Conservation (phyloP, 2,888 invertebrate genomes). For the Mesorhabditis spiculigera region DNA sequence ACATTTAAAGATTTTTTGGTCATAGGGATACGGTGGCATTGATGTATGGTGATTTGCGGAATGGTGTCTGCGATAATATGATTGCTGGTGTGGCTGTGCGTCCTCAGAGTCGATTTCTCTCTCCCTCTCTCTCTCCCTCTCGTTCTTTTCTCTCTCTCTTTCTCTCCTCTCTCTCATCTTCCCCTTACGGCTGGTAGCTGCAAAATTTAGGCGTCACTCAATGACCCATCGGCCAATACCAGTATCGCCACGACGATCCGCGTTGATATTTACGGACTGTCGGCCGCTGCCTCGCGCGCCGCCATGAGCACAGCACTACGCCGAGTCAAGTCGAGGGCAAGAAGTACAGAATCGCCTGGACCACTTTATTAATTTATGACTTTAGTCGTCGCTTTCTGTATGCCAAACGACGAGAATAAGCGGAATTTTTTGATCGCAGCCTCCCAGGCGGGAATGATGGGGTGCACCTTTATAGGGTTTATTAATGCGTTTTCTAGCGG, state of each 20-base stretch:
- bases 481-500: not conserved
- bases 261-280: not conserved
- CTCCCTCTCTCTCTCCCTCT: too few species aligned
- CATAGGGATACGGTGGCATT: not conserved
- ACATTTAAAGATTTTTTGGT: not conserved
- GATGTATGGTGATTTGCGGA: not conserved
- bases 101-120: too few species aligned
- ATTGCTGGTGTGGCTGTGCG: not conserved
- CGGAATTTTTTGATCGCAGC: not conserved
- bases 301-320: not conserved
- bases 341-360: not conserved
- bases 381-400: slow-evolving; percentile 1
- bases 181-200: too few species aligned
- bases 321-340: slow-evolving; percentile 4
- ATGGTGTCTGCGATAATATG: not conserved
- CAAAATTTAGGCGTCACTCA: too few species aligned
- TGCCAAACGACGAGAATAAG: not conserved
- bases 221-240: too few species aligned
- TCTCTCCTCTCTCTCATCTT: too few species aligned
- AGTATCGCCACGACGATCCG: too few species aligned
- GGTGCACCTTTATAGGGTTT: not conserved
- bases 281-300: not conserved
- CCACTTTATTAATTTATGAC: not conserved
- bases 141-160: too few species aligned
- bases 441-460: not conserved